Evolutionary conservation across 2,113 vertebrate species (phyloP), one percentile per base, ranked within the genome.

Genomic region (Tachysurus vachellii): DNA sequence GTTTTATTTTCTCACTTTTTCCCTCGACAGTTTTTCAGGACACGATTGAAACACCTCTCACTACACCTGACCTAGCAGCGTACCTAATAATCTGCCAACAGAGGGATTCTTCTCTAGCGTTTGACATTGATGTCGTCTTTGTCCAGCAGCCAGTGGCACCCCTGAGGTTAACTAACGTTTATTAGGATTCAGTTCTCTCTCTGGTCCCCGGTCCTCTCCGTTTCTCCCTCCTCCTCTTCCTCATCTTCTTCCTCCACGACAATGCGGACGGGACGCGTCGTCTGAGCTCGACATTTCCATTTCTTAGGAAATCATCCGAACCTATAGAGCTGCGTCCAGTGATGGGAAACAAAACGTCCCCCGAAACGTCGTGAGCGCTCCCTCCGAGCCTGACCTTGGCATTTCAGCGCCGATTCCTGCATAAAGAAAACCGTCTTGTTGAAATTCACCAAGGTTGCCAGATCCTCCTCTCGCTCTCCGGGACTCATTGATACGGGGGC

Each of bases 401-500:
- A 77, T 92, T 87, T 85, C 31, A 17, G 66, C 73, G 23, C 77
- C 68, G 54, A 59, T 89, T 82, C 76, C 87, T 64, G 85, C 59
- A 66, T 82, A 89, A 87, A 73, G 82, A 85, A 75, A 84, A 84
- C 86, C 81, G 16, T 90, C 89, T 91, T 77, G 90, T 93, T 93
- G 85, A 91, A 93, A 95, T 95, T 93, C 93, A 83, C 85, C 83
- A 81, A 92, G 92, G 93, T 93, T 80, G 66, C 62, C 83, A 54
- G 59, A 16, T 88, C 89, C 89, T 47, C 44, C 44, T 47, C 44
- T 6, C 3, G 44, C 44, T 47, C 44, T 47, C 44, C 44, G 44
- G 89, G 90, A 91, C 89, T 93, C 92, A 90, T 91, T 92, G 92
- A 94, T 94, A 90, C 91, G 90, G 85, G 93, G 85, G 92, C 92